A percentile compares a stretch with the other conserved stretches of the same genome.
Evolutionary conservation across 2,113 vertebrate genomes (phyloP).

Genomic region (Cettia cetti): DNA sequence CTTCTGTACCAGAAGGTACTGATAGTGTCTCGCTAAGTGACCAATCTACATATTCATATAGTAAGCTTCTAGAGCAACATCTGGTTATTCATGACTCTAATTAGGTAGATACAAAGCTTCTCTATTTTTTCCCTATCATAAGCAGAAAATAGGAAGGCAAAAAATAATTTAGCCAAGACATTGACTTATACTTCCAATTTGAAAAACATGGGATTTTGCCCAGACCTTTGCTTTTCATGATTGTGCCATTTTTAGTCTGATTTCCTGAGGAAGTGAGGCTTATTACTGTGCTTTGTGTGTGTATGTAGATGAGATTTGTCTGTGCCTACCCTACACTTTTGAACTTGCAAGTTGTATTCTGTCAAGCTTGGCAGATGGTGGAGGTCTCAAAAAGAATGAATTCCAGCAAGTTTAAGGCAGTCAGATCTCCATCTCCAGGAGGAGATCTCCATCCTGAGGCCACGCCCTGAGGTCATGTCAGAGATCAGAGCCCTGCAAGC

Average conservation of each 20-base stretch:
- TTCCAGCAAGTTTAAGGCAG: neutral
- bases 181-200: slow-evolving; percentile 5
- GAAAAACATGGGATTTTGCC: slow-evolving; percentile 19
- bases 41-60: neutral
- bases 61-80: neutral
- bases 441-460: neutral
- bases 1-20: neutral
- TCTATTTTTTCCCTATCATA: neutral
- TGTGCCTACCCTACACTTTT: slow-evolving; percentile 9
- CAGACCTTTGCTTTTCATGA: slow-evolving; percentile 23
- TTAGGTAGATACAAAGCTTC: neutral
- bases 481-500: neutral
- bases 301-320: neutral
- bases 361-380: neutral
- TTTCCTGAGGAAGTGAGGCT: slow-evolving; percentile 47
- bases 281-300: slow-evolving; percentile 20
- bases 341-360: slow-evolving; percentile 12
- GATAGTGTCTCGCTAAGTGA: neutral
- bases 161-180: slow-evolving; percentile 25
- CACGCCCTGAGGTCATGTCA: neutral
- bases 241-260: slow-evolving; percentile 21
- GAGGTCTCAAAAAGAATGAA: neutral
- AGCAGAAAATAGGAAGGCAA: slow-evolving; percentile 16
- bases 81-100: neutral
- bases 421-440: neutral